Percentiles rank a stretch among this genome's conserved stretches.
Evolutionary conservation across 23 tunicate species (phyloP).

Genomic region (Styela clava): DNA sequence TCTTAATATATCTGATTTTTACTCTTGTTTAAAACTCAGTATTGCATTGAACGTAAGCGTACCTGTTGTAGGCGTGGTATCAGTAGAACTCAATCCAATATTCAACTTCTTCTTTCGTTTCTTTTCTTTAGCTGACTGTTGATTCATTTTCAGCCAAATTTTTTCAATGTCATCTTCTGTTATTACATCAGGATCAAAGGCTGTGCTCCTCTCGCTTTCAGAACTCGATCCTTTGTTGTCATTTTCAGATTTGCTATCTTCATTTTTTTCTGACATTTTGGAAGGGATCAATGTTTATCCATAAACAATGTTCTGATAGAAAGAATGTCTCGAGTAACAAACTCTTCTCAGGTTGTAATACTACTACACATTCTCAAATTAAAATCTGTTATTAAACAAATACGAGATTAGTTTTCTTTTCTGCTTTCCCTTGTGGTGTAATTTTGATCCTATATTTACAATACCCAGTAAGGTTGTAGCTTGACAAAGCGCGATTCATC

Average conservation of each 20-base stretch:
- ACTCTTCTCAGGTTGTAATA: neutral
- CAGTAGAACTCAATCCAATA: conserved; percentile 32
- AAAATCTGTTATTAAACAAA: no score
- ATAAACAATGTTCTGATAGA: neutral
- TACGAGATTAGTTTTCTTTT: no score
- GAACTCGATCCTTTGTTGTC: neutral
- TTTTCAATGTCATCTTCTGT: conserved; percentile 76
- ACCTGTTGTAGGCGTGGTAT: conserved; percentile 91
- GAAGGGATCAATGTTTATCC: neutral
- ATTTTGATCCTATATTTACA: no score
- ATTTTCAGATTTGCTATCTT: neutral
- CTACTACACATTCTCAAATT: neutral
- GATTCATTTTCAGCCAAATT: conserved; percentile 56
- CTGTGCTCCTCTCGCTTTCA: neutral
- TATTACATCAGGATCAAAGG: conserved; percentile 34
- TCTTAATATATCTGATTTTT: no score
- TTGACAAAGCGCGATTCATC: no score
- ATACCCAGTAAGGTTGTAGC: no score
- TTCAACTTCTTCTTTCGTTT: conserved; percentile 15
- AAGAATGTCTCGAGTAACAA: neutral
- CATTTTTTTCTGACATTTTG: neutral
- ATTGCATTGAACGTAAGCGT: no score
- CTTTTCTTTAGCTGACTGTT: conserved; percentile 7
- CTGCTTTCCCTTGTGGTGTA: no score
- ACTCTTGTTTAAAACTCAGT: no score